Percentiles rank a stretch among this genome's conserved stretches.
Evolutionary conservation across 2,113 vertebrate species (phyloP).

Genomic region (Coryphaenoides rupestris): DNA sequence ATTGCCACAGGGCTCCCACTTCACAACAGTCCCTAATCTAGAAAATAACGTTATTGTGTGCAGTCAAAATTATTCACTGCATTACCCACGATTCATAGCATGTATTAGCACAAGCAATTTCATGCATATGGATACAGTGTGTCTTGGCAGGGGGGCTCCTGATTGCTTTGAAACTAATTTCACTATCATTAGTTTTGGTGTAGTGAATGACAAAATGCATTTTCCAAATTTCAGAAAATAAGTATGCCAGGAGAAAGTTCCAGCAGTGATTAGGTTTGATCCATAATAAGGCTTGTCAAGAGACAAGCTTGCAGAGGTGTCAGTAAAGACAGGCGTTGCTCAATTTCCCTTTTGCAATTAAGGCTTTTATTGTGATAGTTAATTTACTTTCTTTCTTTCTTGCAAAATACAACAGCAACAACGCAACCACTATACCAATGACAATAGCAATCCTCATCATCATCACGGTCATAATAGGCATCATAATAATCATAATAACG

Average conservation of each 20-base stretch:
- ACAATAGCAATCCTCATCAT: no score
- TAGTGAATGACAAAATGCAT: slow-evolving; percentile 57
- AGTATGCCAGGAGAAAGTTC: slow-evolving; percentile 33
- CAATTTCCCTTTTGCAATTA: not conserved
- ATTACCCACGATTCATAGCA: slow-evolving; percentile 93
- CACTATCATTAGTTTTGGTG: slow-evolving; percentile 97
- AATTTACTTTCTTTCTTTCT: not conserved
- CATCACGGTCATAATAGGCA: no score
- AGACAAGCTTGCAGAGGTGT: not conserved
- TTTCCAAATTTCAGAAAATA: slow-evolving; percentile 49
- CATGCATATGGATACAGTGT: slow-evolving; percentile 99
- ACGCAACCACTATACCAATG: no score
- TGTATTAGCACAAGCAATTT: slow-evolving; percentile 98
- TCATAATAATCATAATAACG: no score
- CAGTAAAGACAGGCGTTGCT: not conserved
- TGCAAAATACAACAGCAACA: not conserved
- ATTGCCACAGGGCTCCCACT: slow-evolving; percentile 86
- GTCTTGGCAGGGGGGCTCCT: slow-evolving; percentile 90
- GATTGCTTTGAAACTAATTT: slow-evolving; percentile 99
- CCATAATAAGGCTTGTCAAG: not conserved
- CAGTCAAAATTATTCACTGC: slow-evolving; percentile 91
- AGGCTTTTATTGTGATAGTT: not conserved
- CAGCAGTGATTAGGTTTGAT: slow-evolving; percentile 19
- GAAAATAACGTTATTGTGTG: slow-evolving; percentile 90
- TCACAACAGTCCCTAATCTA: slow-evolving; percentile 76